Evolutionary conservation across 2,888 invertebrate species (phyloP), one percentile per base, ranked within the genome.

Genomic region (Eupsilia transversa): DNA sequence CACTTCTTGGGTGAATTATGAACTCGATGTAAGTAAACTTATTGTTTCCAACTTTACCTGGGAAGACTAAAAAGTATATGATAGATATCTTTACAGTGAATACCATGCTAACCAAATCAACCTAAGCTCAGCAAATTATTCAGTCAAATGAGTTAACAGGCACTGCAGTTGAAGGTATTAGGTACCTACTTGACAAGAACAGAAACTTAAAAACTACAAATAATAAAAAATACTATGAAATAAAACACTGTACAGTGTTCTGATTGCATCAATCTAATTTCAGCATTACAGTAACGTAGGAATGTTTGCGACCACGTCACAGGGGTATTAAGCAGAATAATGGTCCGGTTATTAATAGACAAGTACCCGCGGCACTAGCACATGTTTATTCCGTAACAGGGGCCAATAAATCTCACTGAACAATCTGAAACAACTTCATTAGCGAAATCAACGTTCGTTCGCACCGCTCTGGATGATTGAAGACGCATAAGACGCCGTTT

Each of bases 341-440:
- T 93, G 88, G 92, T 88, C 86, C 89, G 89, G 94, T 93, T 95
- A 94, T 94, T 95, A 95, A 92, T 95, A 95, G 94, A 92, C 89
- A 90, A 90, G 89, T 89, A 91, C 90, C 89, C 91, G 90, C 89
- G 90, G 91, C 89, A 89, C 90, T 89, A 92, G 92, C 94, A 94
- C 92, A 93, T 94, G 94, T 93, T 92, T 92, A 91, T 92, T 90
- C 92, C 92, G 89, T 92, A 92, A 92, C 91, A 91, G 88, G 89
- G 87, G 87, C 89, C 90, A 91, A 94, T 94, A 94, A 95, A 94
- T 94, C 93, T 92, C 88, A 80, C 83, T 87, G 91, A 91, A 93
- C 93, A 94, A 91, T 92, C 91, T 91, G 92, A 92, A 92, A 94
- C 94, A 94, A 93, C 94, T 95, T 95, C 93, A 95, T 95, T 94